These are phyloP conservation scores for Leptopilina myrica DNA, from an alignment of 2,888 invertebrate genomes.

Conservation along the genomic window DNA sequence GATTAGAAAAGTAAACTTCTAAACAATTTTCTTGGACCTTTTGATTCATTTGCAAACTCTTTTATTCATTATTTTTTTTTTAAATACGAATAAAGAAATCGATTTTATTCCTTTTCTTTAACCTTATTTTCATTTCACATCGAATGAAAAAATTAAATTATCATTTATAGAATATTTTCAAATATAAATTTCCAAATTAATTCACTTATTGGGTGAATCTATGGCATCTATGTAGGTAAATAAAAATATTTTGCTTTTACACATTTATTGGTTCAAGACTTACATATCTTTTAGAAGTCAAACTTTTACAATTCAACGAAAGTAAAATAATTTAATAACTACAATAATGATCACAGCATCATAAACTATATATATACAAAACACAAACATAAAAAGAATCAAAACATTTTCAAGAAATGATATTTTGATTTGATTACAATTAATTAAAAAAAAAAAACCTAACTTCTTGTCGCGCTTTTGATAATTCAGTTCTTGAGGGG, in stretches of 20 bases:
- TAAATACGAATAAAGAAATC: too few relatives aligned
- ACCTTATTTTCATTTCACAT: too few relatives aligned
- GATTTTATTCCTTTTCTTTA: neutral
- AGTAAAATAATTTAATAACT: constrained; percentile 18
- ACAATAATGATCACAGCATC: constrained; percentile 39
- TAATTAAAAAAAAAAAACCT: neutral
- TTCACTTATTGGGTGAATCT: too few relatives aligned
- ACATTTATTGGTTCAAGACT: neutral
- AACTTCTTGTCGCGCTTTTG: neutral
- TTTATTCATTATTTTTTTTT: neutral
- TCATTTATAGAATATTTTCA: too few relatives aligned
- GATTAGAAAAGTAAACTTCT: constrained; percentile 76
- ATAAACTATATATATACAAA: constrained; percentile 14
- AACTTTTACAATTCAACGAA: neutral
- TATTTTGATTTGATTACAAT: too few relatives aligned
- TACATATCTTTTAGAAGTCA: neutral
- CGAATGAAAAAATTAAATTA: too few relatives aligned
- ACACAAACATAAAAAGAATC: neutral
- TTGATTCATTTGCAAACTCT: constrained; percentile 2
- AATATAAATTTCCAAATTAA: too few relatives aligned
- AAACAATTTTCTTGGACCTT: constrained; percentile 72
- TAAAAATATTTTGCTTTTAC: too few relatives aligned
- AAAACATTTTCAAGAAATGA: neutral
- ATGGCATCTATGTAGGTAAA: too few relatives aligned
- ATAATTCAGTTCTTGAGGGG: too few relatives aligned